phyloP scores from a whole-genome alignment of 1,140 invertebrate species.

The Danaus melanippus region DNA sequence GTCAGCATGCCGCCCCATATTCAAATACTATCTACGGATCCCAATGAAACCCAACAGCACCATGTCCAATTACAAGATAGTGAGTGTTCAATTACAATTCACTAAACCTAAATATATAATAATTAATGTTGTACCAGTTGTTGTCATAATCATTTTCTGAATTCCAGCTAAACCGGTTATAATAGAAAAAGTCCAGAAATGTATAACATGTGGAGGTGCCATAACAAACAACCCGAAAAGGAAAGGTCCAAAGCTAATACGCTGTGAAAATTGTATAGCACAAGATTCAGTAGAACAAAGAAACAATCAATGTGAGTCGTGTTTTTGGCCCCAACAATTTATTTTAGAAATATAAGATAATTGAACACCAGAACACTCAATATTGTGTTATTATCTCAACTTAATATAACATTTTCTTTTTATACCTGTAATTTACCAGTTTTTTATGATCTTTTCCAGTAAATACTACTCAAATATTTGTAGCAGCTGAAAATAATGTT shows the following conservation, averaged over 20 bases:
- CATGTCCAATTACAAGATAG: slow-evolving; percentile 60
- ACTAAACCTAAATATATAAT: no score
- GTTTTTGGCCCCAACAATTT: slow-evolving; percentile 2
- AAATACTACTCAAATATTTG: slow-evolving; percentile 75
- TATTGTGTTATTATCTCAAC: no score
- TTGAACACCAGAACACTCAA: no score
- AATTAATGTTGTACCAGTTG: slow-evolving; percentile 1
- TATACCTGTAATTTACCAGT: no score
- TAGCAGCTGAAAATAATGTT: slow-evolving; percentile 74
- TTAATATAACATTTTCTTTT: slow-evolving; percentile 1
- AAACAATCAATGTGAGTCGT: slow-evolving; percentile 53
- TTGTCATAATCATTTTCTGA: slow-evolving; percentile 13
- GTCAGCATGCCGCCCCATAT: slow-evolving; percentile 61
- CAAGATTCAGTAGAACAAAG: slow-evolving; percentile 69
- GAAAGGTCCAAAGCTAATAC: slow-evolving; percentile 74
- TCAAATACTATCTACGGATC: slow-evolving; percentile 57
- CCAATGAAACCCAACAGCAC: slow-evolving; percentile 45
- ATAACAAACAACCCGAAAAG: slow-evolving; percentile 72
- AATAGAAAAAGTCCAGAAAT: slow-evolving; percentile 67
- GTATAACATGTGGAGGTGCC: slow-evolving; percentile 73
- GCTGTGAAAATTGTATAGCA: slow-evolving; percentile 74
- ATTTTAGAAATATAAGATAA: no score
- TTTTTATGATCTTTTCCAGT: slow-evolving; percentile 31
- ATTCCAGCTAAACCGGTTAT: slow-evolving; percentile 58
- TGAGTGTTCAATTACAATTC: slow-evolving; percentile 28